Conservation (phyloP, 2,888 invertebrate genomes). For the Leptopterna dolabrata region DNA sequence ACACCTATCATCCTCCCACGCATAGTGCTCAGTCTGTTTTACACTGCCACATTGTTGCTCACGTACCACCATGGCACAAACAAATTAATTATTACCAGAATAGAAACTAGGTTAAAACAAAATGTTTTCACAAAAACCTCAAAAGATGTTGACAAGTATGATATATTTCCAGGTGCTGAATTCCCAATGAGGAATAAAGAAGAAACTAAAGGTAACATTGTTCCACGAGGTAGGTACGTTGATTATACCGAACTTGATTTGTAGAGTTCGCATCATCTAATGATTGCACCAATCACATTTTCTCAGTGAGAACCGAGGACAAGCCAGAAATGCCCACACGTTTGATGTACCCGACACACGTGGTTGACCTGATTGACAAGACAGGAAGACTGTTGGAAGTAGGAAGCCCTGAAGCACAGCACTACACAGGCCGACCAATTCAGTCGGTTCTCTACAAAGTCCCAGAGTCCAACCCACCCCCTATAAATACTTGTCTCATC, state of each 20-base stretch:
- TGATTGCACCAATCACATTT: not conserved
- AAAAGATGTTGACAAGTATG: no score
- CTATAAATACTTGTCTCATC: conserved; percentile 23
- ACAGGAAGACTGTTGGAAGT: conserved; percentile 33
- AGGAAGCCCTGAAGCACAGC: conserved; percentile 14
- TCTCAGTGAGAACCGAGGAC: conserved; percentile 36
- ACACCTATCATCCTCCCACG: no score
- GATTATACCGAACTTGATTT: no score
- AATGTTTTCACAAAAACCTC: no score
- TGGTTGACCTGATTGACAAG: conserved; percentile 38
- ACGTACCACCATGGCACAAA: no score
- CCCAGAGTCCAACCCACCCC: conserved; percentile 20
- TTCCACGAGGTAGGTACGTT: no score
- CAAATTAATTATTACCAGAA: no score
- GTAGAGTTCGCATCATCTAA: not conserved
- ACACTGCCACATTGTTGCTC: no score
- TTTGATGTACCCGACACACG: conserved; percentile 46
- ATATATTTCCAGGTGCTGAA: conserved; percentile 27
- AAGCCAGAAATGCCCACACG: conserved; percentile 50
- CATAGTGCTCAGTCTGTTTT: no score
- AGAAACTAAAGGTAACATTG: conserved; percentile 31
- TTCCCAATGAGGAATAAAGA: conserved; percentile 46
- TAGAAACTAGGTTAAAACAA: no score
- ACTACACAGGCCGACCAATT: conserved; percentile 42
- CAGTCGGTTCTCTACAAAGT: conserved; percentile 22